Conservation (phyloP, 2,113 vertebrate genomes). For the Mirounga angustirostris region DNA sequence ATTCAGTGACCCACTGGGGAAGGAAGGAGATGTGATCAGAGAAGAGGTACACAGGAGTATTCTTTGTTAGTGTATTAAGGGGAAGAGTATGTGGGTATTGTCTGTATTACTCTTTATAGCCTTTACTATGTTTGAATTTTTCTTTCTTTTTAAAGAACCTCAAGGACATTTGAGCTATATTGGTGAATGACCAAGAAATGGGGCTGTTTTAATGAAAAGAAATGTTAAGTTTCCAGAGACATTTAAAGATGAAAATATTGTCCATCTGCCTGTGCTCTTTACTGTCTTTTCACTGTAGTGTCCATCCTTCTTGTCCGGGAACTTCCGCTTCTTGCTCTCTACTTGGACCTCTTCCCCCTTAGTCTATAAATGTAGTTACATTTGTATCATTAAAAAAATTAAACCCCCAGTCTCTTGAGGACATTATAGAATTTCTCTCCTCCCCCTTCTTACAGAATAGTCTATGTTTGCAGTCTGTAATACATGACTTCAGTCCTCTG, state of each 20-base stretch:
- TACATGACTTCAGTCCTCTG: not conserved
- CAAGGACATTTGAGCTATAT: not conserved
- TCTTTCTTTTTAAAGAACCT: not conserved
- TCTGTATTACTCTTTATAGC: not conserved
- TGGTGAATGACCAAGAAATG: slow-evolving; percentile 2
- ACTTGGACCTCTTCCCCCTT: not conserved
- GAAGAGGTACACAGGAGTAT: not conserved
- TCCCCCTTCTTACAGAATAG: not conserved
- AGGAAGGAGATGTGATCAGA: not conserved
- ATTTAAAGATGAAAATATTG: not conserved
- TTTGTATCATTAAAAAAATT: not conserved
- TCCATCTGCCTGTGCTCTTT: not conserved
- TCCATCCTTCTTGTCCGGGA: not conserved
- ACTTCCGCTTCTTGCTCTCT: not conserved
- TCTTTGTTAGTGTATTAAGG: not conserved
- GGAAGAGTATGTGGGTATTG: not conserved
- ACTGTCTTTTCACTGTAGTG: not conserved
- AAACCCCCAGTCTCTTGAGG: not conserved
- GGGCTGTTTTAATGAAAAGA: not conserved
- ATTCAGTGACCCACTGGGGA: not conserved
- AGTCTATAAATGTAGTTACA: not conserved
- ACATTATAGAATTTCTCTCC: not conserved
- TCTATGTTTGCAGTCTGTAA: not conserved
- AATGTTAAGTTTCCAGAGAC: not conserved
- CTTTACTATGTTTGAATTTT: not conserved